A percentile compares a stretch with the other conserved stretches of the same genome.
These are phyloP conservation scores for Euwallacea similis DNA, from an alignment of 1,140 invertebrate species.

Conservation along the genomic window DNA sequence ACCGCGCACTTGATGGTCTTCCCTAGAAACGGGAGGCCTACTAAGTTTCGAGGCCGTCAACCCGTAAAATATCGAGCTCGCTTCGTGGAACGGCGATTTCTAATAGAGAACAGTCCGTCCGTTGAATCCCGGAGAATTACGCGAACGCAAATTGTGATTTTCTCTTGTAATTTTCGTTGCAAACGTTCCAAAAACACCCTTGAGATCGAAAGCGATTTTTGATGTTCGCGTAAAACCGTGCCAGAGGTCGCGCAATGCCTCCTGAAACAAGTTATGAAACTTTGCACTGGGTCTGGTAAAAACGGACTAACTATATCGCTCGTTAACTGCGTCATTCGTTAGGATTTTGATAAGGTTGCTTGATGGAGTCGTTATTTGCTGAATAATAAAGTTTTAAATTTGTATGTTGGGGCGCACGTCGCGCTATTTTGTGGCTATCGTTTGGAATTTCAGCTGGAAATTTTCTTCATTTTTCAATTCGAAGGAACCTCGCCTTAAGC, in stretches of 20 bases:
- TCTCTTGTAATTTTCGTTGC: too few species aligned
- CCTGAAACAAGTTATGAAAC: too few species aligned
- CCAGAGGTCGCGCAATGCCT: too few species aligned
- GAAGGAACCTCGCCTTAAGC: too few species aligned
- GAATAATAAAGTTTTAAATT: conserved; percentile 36
- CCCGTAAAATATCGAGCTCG: conserved; percentile 30
- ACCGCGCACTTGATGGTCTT: conserved; percentile 34
- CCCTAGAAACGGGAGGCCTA: conserved; percentile 36
- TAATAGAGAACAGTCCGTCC: conserved; percentile 27
- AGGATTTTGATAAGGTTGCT: conserved; percentile 35
- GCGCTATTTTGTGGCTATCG: conserved; percentile 4
- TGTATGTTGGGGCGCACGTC: conserved; percentile 25
- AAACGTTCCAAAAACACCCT: too few species aligned
- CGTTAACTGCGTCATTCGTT: conserved; percentile 34
- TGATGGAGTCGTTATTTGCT: conserved; percentile 34
- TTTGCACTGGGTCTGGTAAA: too few species aligned
- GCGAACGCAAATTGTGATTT: neutral
- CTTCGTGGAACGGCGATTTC: conserved; percentile 31
- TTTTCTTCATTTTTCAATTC: neutral
- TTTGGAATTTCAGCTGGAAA: conserved; percentile 12
- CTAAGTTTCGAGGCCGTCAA: conserved; percentile 36
- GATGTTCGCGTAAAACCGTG: too few species aligned
- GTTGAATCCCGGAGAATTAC: conserved; percentile 10
- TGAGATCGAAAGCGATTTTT: too few species aligned
- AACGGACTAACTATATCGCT: conserved; percentile 24